Evolutionary conservation across 2,113 vertebrate species (phyloP).

Genomic region (Pterophyllum scalare): DNA sequence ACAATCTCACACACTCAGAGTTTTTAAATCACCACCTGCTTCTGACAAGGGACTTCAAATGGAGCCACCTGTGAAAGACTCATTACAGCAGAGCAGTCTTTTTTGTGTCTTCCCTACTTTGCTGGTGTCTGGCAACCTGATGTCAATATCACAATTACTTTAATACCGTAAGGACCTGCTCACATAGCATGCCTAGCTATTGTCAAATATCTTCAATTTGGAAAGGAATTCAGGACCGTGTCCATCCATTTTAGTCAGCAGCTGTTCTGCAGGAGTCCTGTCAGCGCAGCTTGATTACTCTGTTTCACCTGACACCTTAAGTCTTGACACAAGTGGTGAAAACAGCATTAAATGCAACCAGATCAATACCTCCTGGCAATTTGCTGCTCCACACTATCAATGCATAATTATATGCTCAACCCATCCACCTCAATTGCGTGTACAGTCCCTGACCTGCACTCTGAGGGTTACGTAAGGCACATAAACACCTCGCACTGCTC

Average conservation of each 20-base stretch:
- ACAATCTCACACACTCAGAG: background rate
- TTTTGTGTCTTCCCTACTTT: slow-evolving; percentile 9
- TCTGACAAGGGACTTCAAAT: slow-evolving; percentile 6
- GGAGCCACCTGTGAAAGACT: slow-evolving; percentile 34
- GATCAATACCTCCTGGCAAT: slow-evolving; percentile 64
- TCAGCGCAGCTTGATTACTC: slow-evolving; percentile 61
- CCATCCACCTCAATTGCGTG: slow-evolving; percentile 45
- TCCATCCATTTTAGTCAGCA: slow-evolving; percentile 40
- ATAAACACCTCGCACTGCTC: background rate
- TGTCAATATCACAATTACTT: slow-evolving; percentile 43
- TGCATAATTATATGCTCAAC: slow-evolving; percentile 59
- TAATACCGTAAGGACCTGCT: slow-evolving; percentile 19
- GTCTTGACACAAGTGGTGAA: slow-evolving; percentile 22
- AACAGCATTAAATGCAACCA: slow-evolving; percentile 60
- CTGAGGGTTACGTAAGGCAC: slow-evolving; percentile 6
- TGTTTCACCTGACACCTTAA: slow-evolving; percentile 58
- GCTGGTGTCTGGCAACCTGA: background rate
- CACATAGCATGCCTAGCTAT: slow-evolving; percentile 2
- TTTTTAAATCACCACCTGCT: slow-evolving; percentile 25
- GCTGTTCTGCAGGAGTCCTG: slow-evolving; percentile 40
- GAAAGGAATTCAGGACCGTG: slow-evolving; percentile 31
- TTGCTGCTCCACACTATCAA: slow-evolving; percentile 36
- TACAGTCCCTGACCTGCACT: slow-evolving; percentile 18
- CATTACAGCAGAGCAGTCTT: background rate
- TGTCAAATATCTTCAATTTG: slow-evolving; percentile 51